Base-by-base conservation (phyloP, 2,113 vertebrate species). In the Toxotes jaculatrix region DNA sequence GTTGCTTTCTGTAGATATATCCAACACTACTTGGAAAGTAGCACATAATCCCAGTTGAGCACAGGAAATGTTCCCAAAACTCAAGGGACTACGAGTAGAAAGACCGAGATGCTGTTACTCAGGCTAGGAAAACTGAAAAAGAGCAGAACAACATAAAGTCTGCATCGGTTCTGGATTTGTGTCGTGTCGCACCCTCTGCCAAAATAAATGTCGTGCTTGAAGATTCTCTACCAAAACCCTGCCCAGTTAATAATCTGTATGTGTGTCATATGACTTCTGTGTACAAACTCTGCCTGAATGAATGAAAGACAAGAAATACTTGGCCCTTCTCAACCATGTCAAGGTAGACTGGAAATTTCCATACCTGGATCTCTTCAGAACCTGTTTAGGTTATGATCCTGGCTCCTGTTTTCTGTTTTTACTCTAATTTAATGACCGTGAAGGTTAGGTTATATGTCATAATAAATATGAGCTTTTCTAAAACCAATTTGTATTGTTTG, bases 1-100 rank as follows among this genome's bases (percentile, higher is more conserved):
- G 51, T 27, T 43, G 60, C 31, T n/a, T 32, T 16, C 71, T 43
- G 1, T 32, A 8, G 5, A 62, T 19, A 13, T 17, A 53, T 69
- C 57, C 61, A 56, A 32, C 47, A 5, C 45, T 60, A 38, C 49
- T 80, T 45, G 12, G 64, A 78, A 86, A 65, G 42, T 31, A 65
- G 75, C 40, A 2, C 55, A 43, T 42, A 56, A 83, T 87, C 76
- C 60, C 71, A 43, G 17, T 19, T 27, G 42, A 67, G 38, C 57
- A 74, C 67, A 62, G 77, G 80, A 84, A 82, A 59, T 80, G 64
- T 57, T 47, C 36, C 13, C 8, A 68, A 61, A 47, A 71, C 77
- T 62, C 70, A 10, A 59, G 70, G 86, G 80, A 83, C 36, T n/a
- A 57, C n/a, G 23, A 8, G 34, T 59, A 74, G 49, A 67, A 79